These are phyloP conservation scores for Neoaliturus tenellus DNA, from an alignment of 2,888 invertebrate species.

Conservation along the genomic window DNA sequence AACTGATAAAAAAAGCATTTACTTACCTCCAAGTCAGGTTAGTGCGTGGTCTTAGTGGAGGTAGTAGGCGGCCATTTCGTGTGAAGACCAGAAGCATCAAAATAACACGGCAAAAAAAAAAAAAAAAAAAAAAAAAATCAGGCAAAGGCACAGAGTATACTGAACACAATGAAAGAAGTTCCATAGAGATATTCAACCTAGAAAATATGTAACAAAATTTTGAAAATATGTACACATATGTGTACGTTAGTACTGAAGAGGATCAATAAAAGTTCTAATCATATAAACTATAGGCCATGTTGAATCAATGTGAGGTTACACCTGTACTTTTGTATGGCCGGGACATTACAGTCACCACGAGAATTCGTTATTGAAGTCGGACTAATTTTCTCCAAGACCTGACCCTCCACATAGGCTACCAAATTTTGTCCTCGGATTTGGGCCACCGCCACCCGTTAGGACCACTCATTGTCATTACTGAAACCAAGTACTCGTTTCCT, in stretches of 20 bases:
- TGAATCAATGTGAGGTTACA: too few species aligned
- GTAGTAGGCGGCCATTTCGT: conserved; percentile 26
- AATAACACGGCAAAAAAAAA: background rate
- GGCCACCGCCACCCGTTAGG: too few species aligned
- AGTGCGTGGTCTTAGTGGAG: conserved; percentile 9
- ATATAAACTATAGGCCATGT: too few species aligned
- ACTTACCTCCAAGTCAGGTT: conserved; percentile 30
- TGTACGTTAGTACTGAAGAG: background rate
- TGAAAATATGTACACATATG: background rate
- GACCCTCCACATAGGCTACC: too few species aligned
- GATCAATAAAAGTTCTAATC: background rate
- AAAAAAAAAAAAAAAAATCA: background rate
- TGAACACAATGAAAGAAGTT: conserved; percentile 35
- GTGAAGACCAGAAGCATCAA: conserved; percentile 38
- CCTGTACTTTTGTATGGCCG: too few species aligned
- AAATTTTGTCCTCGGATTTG: too few species aligned
- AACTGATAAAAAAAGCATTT: conserved; percentile 22
- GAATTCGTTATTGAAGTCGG: too few species aligned
- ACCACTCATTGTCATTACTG: too few species aligned
- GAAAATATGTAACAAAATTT: background rate
- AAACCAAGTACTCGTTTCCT: too few species aligned
- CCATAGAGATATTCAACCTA: conserved; percentile 10
- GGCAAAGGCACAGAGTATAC: conserved; percentile 32
- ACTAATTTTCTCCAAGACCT: too few species aligned
- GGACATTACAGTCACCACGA: too few species aligned